A percentile compares a stretch with the other conserved stretches of the same genome.
These are phyloP conservation scores for Protomyctophum bolini DNA, from an alignment of 2,113 vertebrate species.

Conservation along the genomic window DNA sequence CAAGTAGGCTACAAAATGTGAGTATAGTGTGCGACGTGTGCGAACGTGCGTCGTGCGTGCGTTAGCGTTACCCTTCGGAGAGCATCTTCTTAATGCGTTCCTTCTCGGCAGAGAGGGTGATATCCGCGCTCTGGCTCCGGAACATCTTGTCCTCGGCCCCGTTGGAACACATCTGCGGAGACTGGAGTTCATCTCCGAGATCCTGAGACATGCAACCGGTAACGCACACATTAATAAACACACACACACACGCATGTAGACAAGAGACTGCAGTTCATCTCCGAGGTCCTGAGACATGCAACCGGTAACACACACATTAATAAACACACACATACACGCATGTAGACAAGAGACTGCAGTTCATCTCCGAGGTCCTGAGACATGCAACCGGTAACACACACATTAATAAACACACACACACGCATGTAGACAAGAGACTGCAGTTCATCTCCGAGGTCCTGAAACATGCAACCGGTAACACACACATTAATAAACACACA, in stretches of 20 bases:
- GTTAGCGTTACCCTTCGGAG: slow-evolving; percentile 85
- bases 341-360: slow-evolving; percentile 82
- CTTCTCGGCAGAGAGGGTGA: slow-evolving; percentile 87
- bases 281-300: slow-evolving; percentile 75
- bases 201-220: slow-evolving; percentile 69
- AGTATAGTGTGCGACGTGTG: background rate
- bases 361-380: slow-evolving; percentile 80
- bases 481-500: slow-evolving; percentile 37
- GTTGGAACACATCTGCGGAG: slow-evolving; percentile 85
- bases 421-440: too few relatives aligned
- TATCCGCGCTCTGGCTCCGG: slow-evolving; percentile 93
- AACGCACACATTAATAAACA: slow-evolving; percentile 50
- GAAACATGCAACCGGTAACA: slow-evolving; percentile 53
- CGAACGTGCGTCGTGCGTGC: background rate
- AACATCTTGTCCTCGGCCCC: slow-evolving; percentile 94
- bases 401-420: slow-evolving; percentile 19
- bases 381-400: slow-evolving; percentile 58
- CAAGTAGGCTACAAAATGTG: too few relatives aligned
- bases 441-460: slow-evolving; percentile 81
- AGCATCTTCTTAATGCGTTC: slow-evolving; percentile 97
- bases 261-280: slow-evolving; percentile 82
- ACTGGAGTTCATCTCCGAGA: slow-evolving; percentile 80
- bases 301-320: slow-evolving; percentile 54
- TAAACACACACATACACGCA: too few relatives aligned
- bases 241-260: too few relatives aligned